Base-by-base conservation (phyloP, 2,113 vertebrate species). In the Merops nubicus region DNA sequence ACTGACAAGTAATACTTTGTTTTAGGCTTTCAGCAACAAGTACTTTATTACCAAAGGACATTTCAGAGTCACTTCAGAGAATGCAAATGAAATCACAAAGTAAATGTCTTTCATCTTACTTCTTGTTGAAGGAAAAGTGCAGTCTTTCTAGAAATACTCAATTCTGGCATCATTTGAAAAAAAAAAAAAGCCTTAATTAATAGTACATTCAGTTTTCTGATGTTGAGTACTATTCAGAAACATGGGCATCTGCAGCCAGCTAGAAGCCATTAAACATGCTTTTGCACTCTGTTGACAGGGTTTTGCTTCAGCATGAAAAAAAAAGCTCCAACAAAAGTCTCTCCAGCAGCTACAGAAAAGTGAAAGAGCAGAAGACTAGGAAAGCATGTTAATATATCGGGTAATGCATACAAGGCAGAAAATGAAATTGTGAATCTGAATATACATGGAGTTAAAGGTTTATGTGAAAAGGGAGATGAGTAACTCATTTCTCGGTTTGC, bases 211-310 rank as follows among this genome's bases (percentile, higher is more conserved):
- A 65, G 90, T 96, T 96, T 97, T 95, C 94, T 97, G 90, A 93
- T 96, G 95, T 92, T 91, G 90, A 97, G 96, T 75, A 90, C 94
- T 94, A 97, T 96, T 94, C 94, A 97, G 90, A 93, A 96, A 80
- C 78, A 74, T 62, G 87, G 94, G 93, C 88, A 96, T 96, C 91
- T 97, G 83, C 88, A 94, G 94, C 88, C 95, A 96, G 90, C 90
- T 91, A 94, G 82, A 90, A 88, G 90, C 94, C 95, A 94, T 96
- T 95, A 96, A 97, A 96, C 93, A 96, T 92, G 92, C 91, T 95
- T 94, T 91, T 93, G 91, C 91, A 0, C 85, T 94, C 94, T 96
- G 94, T 76, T 92, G 96, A 97, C 90, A 96, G 93, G 79, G 89
- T 87, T 96, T 95, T 87, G 85, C 95, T 95, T 86, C 91, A 89